phyloP scores from a whole-genome alignment of 2,113 vertebrate genomes.

The Panthera leo region DNA sequence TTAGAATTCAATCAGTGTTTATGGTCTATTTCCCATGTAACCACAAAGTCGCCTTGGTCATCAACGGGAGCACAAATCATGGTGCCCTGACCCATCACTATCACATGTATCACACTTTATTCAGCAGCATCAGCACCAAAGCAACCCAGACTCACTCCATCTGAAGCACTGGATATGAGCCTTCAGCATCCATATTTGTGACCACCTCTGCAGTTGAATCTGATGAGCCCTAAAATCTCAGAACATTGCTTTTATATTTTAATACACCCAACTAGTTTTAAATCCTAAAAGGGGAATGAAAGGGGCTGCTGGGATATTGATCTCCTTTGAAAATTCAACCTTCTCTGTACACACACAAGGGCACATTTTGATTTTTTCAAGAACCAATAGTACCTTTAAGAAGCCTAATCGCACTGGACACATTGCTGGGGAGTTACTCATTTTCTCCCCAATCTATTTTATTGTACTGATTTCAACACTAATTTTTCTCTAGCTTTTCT shows the following conservation, averaged over 20 bases:
- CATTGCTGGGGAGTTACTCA: background rate
- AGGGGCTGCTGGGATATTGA: background rate
- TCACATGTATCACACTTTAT: no score
- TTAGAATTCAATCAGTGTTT: background rate
- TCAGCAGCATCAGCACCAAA: rapidly evolving
- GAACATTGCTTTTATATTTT: background rate
- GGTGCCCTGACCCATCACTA: background rate
- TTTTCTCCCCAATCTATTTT: background rate
- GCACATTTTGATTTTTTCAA: background rate
- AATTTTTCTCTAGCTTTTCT: slow-evolving; percentile 39
- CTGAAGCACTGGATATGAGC: background rate
- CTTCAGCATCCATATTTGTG: background rate
- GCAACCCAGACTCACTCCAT: background rate
- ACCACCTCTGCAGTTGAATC: background rate
- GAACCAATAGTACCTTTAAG: background rate
- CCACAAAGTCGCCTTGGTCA: background rate
- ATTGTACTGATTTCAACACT: slow-evolving; percentile 37
- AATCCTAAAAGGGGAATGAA: background rate
- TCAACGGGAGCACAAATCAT: background rate
- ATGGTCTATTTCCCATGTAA: background rate
- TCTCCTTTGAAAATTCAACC: background rate
- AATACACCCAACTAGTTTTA: background rate
- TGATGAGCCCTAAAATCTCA: background rate
- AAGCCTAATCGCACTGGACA: background rate
- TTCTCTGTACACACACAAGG: background rate